Base-by-base conservation (phyloP, 1,140 invertebrate genomes). In the Ceratoteleas bidentatus region DNA sequence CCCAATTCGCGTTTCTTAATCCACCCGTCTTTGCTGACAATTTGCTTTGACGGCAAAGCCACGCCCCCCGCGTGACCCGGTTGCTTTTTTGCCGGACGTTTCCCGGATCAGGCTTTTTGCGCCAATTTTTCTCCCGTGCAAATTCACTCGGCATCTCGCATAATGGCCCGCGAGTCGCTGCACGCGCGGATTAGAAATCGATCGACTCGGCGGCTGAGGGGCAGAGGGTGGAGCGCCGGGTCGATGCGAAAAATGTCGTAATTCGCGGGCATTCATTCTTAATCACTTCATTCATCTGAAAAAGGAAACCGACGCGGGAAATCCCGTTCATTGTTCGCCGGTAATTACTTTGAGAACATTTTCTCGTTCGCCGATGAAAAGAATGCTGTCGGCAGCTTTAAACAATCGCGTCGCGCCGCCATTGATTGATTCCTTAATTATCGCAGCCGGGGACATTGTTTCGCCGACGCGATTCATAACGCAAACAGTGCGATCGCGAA, bases 211-310 rank as follows among this genome's bases (percentile, higher is more conserved):
- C 50, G 57, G n/a, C 14, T 8, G 13, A 14, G 34, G 33, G 36
- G 66, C 43, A 62, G 61, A n/a, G 38, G 64, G 15, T 40, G 45
- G 58, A 50, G 24, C 24, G 24, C 24, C 36, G 16, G 43, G 15
- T 16, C 50, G 47, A 72, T 69, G 24, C 24, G 54, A 68, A 69
- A 68, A 70, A 57, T 65, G 64, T 75, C 53, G 70, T 58, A 74
- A 81, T 81, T 81, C 64, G 50, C 43, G 65, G 47, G 78, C 72
- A 75, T 81, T 81, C 72, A 75, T 60, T 75, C 66, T 75, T 75
- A 81, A 81, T 75, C 56, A 75, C 78, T 75, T 70, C 16, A 81
- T 81, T 81, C 70, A 81, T 69, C 65, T 81, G 65, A 54, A 75
- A 75, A 72, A 72, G 64, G 53, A 76, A 66, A 72, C 66, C 65